These are phyloP conservation scores for Odobenus rosmarus DNA, from an alignment of 2,113 vertebrate species.

Conservation along the genomic window DNA sequence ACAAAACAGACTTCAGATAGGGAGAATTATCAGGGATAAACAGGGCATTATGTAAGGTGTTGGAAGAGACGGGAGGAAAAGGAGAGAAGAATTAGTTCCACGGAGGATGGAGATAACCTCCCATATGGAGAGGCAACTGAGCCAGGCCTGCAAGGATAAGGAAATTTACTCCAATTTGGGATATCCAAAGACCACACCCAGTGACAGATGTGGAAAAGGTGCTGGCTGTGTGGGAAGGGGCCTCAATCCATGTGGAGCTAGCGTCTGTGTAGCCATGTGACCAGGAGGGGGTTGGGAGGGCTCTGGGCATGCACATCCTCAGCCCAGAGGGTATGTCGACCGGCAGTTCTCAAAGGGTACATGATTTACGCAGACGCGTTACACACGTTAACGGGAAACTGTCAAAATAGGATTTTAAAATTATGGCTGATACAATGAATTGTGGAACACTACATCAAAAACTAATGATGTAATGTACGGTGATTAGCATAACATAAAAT, in stretches of 20 bases:
- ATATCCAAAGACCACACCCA: no score
- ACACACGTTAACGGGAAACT: no score
- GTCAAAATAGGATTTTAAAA: neutral
- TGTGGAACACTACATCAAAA: no score
- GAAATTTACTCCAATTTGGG: no score
- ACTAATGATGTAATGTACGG: no score
- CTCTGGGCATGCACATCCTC: no score
- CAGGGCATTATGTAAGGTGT: neutral
- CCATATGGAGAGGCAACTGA: accelerated
- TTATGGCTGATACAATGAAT: neutral
- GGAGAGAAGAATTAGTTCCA: neutral
- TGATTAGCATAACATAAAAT: no score
- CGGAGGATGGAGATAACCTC: neutral
- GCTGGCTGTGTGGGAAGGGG: neutral
- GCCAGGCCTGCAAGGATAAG: neutral
- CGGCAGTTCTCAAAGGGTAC: neutral
- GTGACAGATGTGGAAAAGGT: neutral
- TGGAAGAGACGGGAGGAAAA: neutral
- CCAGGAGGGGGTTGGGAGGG: accelerated
- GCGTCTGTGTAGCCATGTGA: accelerated
- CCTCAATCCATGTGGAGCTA: accelerated
- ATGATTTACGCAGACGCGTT: neutral
- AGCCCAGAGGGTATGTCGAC: neutral
- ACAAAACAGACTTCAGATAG: neutral
- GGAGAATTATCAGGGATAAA: neutral